These are phyloP conservation scores for Cylloceria caligata DNA, from an alignment of 2,888 invertebrate genomes.

Conservation along the genomic window DNA sequence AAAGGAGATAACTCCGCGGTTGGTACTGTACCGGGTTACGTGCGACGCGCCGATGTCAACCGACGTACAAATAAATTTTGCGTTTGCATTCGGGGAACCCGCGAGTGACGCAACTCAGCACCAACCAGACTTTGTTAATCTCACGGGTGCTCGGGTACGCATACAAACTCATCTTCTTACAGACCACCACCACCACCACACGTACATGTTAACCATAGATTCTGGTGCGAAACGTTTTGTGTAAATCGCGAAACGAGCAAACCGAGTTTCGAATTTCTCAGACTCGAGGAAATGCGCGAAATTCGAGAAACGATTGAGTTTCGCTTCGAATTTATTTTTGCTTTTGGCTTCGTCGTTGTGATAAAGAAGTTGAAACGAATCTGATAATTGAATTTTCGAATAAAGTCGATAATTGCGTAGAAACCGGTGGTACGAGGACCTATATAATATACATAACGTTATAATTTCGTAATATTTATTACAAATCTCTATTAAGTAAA, in stretches of 20 bases:
- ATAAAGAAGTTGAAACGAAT: slow-evolving; percentile 6
- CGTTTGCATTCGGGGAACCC: slow-evolving; percentile 64
- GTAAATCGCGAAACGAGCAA: neutral
- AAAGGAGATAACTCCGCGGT: slow-evolving; percentile 49
- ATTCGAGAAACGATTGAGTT: slow-evolving; percentile 44
- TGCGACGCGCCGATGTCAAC: slow-evolving; percentile 38
- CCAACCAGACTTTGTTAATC: slow-evolving; percentile 69
- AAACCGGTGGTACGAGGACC: neutral
- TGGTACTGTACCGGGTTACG: slow-evolving; percentile 41
- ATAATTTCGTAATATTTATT: neutral
- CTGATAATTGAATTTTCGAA: neutral
- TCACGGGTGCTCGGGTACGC: slow-evolving; percentile 65
- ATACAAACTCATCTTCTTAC: slow-evolving; percentile 43
- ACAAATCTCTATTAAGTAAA: neutral
- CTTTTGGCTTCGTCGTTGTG: slow-evolving; percentile 14
- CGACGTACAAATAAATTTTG: slow-evolving; percentile 67
- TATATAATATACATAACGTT: neutral
- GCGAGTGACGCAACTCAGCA: slow-evolving; percentile 65
- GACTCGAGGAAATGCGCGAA: slow-evolving; percentile 23
- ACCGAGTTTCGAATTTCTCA: slow-evolving; percentile 23
- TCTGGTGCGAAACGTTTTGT: slow-evolving; percentile 19
- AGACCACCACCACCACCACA: slow-evolving; percentile 3
- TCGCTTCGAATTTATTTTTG: slow-evolving; percentile 29
- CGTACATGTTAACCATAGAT: neutral
- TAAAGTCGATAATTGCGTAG: neutral